Percentiles rank a stretch among this genome's conserved stretches.
phyloP scores from a whole-genome alignment of 2,113 vertebrate species.

The Fregetta grallaria region DNA sequence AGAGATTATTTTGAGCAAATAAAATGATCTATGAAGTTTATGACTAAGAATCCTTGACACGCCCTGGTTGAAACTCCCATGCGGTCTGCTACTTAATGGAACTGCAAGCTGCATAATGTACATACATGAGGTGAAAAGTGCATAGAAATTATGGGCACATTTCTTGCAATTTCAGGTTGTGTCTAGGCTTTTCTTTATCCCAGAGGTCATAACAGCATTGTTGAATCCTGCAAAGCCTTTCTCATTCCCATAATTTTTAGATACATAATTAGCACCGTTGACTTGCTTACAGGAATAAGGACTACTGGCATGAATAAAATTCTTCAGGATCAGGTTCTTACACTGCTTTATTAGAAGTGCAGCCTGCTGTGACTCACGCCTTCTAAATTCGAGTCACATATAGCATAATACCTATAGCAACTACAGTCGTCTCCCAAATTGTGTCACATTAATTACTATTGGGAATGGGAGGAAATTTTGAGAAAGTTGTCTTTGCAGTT shows the following conservation, averaged over 20 bases:
- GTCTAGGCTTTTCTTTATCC: not conserved
- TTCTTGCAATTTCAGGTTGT: not conserved
- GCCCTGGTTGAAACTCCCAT: not conserved
- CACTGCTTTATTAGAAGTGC: not conserved
- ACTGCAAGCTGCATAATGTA: not conserved
- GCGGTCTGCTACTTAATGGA: not conserved
- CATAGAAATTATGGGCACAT: not conserved
- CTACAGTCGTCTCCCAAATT: not conserved
- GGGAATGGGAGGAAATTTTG: not conserved
- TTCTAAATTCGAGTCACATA: not conserved
- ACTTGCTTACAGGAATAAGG: not conserved
- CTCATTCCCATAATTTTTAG: not conserved
- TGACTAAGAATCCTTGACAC: slow-evolving; percentile 30
- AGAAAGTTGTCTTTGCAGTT: not conserved
- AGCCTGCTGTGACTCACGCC: not conserved
- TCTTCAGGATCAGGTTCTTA: not conserved
- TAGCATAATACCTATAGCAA: not conserved
- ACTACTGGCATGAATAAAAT: not conserved
- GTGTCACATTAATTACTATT: not conserved
- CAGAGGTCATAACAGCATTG: not conserved
- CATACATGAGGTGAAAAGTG: not conserved
- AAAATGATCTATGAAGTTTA: slow-evolving; percentile 39
- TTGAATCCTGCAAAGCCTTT: not conserved
- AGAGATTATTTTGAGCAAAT: slow-evolving; percentile 58
- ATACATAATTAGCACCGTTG: not conserved